phyloP scores from a whole-genome alignment of 2,113 vertebrate genomes.

The Chitala chitala region DNA sequence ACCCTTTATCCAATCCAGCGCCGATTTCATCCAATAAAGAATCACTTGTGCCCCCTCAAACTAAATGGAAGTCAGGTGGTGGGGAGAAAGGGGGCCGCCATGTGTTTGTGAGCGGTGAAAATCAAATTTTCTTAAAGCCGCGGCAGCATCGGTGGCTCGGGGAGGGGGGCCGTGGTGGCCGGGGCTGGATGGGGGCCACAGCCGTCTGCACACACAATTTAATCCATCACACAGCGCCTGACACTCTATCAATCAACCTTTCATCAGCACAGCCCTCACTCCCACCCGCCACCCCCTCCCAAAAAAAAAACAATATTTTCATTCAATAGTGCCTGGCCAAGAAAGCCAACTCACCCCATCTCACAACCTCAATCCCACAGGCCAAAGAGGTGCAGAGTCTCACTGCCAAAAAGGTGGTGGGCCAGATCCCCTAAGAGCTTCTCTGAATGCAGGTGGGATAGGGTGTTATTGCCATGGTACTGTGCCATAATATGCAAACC shows the following conservation, averaged over 20 bases:
- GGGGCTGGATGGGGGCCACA: constrained; percentile 72
- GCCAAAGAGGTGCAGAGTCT: constrained; percentile 22
- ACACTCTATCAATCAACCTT: constrained; percentile 97
- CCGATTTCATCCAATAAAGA: constrained; percentile 81
- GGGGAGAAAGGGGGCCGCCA: constrained; percentile 69
- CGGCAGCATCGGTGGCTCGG: constrained; percentile 56
- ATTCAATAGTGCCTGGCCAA: constrained; percentile 84
- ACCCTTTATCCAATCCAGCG: constrained; percentile 77
- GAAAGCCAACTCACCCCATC: constrained; percentile 53
- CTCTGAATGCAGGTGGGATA: too few relatives aligned
- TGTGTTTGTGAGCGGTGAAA: constrained; percentile 76
- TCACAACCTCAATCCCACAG: constrained; percentile 32
- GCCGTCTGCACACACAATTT: constrained; percentile 95
- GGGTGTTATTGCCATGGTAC: too few relatives aligned
- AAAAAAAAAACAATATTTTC: constrained; percentile 94
- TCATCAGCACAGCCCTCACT: constrained; percentile 82
- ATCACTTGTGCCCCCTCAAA: constrained; percentile 78
- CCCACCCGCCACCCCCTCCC: constrained; percentile 58
- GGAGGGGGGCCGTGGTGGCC: constrained; percentile 66
- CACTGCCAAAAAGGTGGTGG: constrained; percentile 36
- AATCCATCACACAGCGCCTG: constrained; percentile 94
- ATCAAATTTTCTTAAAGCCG: constrained; percentile 79
- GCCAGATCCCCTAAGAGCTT: too few relatives aligned
- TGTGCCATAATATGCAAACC: too few relatives aligned
- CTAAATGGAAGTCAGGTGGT: constrained; percentile 75